Evolutionary conservation across 2,113 vertebrate genomes (phyloP), one percentile per base, ranked within the genome.

Genomic region (Picathartes gymnocephalus): DNA sequence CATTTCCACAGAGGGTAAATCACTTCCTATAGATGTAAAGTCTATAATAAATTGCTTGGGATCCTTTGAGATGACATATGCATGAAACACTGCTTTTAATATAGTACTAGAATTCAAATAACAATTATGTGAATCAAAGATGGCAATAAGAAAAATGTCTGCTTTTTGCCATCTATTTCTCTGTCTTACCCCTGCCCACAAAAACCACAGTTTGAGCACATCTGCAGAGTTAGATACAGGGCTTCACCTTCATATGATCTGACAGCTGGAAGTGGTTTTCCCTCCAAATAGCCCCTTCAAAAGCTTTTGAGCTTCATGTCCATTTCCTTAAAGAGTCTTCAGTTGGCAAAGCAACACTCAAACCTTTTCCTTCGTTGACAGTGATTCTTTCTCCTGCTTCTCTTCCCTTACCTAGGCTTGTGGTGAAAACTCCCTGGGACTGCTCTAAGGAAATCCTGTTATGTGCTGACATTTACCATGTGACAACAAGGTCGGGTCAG

Each of bases 381-480:
- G 69, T 17, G 35, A 84, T 79, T 81, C 88, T 66, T 83, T 70
- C 73, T 64, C 81, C 81, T 74, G 66, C 42, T 93, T 92, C 90
- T 85, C 72, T 86, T 86, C 66, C 27, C 42, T 81, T 82, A 64
- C 90, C 72, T 68, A 76, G 54, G 70, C 57, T 91, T 51, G 83
- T 60, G 77, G 42, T 60, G 88, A 95, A 96, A 96, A 96, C 50
- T 85, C 79, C 24, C 53, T 37, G 81, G 5, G 15, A 85, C 71
- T 33, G 70, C 93, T 96, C 86, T 51, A 28, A 83, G 95, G 82
- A 97, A 95, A 97, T 95, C 92, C 86, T 91, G 96, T 70, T 97
- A 89, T 10, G 12, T 95, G 95, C 97, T 98, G 97, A 97, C 97
- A 97, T 97, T 97, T 97, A 95, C 93, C 95, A 96, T 97, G 96